A percentile compares a stretch with the other conserved stretches of the same genome.
phyloP scores from a whole-genome alignment of 2,797 vertebrate species.

The Microchirus variegatus region DNA sequence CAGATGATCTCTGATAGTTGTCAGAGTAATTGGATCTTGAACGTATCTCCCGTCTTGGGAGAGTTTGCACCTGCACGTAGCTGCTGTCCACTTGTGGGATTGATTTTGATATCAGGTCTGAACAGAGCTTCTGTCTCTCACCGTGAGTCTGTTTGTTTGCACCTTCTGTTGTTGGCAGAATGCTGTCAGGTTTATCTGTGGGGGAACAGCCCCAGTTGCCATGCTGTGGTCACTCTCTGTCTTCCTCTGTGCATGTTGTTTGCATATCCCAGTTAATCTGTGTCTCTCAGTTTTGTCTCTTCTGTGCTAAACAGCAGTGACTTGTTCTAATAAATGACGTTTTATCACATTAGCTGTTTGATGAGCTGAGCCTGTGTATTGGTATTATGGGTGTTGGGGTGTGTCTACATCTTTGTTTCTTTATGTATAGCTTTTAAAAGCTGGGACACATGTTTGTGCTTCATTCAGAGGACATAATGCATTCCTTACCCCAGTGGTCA shows the following conservation, averaged over 20 bases:
- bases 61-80: not conserved
- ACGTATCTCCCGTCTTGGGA: not conserved
- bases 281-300: not conserved
- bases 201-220: constrained; percentile 3
- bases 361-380: not conserved
- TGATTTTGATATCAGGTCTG: not conserved
- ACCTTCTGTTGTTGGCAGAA: not conserved
- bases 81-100: not conserved
- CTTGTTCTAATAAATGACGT: not conserved
- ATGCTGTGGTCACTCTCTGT: constrained; percentile 9
- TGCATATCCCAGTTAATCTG: not conserved
- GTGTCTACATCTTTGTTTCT: no score
- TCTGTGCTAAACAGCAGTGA: not conserved
- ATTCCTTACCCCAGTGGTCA: no score
- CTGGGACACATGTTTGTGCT: no score
- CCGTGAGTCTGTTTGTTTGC: constrained; percentile 1
- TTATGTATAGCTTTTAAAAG: no score
- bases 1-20: no score
- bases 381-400: not conserved
- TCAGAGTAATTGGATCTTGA: no score
- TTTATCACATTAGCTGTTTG: not conserved
- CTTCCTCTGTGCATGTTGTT: constrained; percentile 2
- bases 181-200: constrained; percentile 6
- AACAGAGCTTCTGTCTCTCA: not conserved
- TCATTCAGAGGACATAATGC: no score